Base-by-base conservation (phyloP, 2,888 invertebrate species). In the Chaitophorus viminalis region DNA sequence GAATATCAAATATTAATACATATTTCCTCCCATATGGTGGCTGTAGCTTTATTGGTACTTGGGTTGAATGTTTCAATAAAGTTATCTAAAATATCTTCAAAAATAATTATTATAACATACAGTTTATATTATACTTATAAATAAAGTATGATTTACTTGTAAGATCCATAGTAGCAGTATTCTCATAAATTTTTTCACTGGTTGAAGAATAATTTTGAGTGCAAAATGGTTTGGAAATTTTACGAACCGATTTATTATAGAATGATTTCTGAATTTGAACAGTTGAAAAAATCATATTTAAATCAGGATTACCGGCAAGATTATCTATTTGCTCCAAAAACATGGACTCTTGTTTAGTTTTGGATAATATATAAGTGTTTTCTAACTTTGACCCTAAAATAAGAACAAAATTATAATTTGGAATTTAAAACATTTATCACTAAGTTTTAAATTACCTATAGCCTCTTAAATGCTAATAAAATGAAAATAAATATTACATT, bases 111-210 rank as follows among this genome's bases (percentile, higher is more conserved):
- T 77, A 46, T 46, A 46, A 85, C n/a, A 68, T 21, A 2, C n/a
- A 54, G 29, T 65, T 60, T 29, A 33, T 33, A 82, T 29, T 77
- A 31, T 6, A 60, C 60, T 29, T 36, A 36, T 25, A 18, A 74
- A 21, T 0, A 75, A 83, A 60, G 54, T 33, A 76, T 60, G 21
- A 60, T 52, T 86, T 86, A 87, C 87, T 87, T 60, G 87, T 87
- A 6, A 87, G 79, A 65, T 87, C 87, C 87, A 87, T 87, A n/a
- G 68, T 77, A 46, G 81, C n/a, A n/a, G 81, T 78, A 75, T 87
- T 81, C 3, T 60, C 74, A 79, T 79, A 60, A 4, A 17, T 65
- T 46, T 81, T 87, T 65, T 87, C 81, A 81, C 75, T 46, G 0
- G 8, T 65, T 33, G 74, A 54, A 25, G 1, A 60, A 39, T 36